Evolutionary conservation across 2,888 invertebrate species (phyloP).

Genomic region (Diaphora mendica): DNA sequence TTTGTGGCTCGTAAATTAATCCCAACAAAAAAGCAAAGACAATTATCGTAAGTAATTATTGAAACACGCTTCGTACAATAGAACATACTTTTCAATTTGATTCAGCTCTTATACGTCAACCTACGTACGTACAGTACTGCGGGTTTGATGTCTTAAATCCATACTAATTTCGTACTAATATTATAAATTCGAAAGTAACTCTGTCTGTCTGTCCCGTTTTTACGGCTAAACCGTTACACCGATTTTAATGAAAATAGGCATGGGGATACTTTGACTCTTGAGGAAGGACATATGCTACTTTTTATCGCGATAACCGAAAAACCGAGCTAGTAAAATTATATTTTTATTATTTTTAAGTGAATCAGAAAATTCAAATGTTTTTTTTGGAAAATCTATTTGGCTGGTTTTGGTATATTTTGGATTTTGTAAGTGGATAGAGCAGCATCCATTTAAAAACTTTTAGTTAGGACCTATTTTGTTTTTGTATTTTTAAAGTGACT

Average conservation of each 20-base stretch:
- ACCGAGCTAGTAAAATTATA: too few species aligned
- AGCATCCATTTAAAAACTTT: not conserved
- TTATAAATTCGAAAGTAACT: too few species aligned
- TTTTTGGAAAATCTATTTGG: not conserved
- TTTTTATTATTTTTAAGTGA: not conserved
- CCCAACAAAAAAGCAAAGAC: conserved; percentile 38
- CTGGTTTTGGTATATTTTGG: not conserved
- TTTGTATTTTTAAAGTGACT: not conserved
- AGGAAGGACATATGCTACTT: too few species aligned
- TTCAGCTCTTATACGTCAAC: not conserved
- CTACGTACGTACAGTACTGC: not conserved
- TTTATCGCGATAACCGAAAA: too few species aligned
- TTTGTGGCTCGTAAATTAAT: conserved; percentile 34
- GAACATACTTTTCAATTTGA: not conserved
- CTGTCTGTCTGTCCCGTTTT: too few species aligned
- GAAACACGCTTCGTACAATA: conserved; percentile 19
- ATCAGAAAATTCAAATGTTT: not conserved
- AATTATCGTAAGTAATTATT: conserved; percentile 20
- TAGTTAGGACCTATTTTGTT: not conserved
- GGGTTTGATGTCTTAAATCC: not conserved
- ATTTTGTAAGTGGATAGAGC: not conserved
- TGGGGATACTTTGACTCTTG: too few species aligned
- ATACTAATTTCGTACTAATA: too few species aligned
- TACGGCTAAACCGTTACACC: too few species aligned
- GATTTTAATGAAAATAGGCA: too few species aligned